These are phyloP conservation scores for Grus americana DNA, from an alignment of 2,113 vertebrate species.

Conservation along the genomic window DNA sequence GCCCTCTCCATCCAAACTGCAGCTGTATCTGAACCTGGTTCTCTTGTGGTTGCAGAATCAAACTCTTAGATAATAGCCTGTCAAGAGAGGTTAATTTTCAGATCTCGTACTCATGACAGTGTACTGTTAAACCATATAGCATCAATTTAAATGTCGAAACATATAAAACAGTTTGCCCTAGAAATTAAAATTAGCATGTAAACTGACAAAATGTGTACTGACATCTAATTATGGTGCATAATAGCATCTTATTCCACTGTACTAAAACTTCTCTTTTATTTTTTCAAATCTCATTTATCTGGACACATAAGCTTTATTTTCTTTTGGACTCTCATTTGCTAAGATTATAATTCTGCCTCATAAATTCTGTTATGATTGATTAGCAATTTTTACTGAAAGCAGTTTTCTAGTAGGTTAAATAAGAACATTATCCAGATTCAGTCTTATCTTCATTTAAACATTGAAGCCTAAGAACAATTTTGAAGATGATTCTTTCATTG, in stretches of 20 bases:
- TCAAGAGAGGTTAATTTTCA: slow-evolving; percentile 23
- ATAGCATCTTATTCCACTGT: background rate
- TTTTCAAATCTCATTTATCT: background rate
- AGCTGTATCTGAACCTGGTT: background rate
- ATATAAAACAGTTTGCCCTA: background rate
- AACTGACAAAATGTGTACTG: background rate
- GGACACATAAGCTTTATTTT: background rate
- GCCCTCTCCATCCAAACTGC: background rate
- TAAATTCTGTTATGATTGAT: background rate
- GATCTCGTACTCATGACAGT: background rate
- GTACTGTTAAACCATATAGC: background rate
- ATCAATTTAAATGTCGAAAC: slow-evolving; percentile 24
- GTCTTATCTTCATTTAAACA: background rate
- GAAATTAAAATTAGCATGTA: slow-evolving; percentile 11
- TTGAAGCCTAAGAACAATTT: background rate
- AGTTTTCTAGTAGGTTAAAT: background rate
- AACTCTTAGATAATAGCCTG: slow-evolving; percentile 18
- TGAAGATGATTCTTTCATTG: background rate
- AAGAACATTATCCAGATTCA: background rate
- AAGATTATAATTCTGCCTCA: background rate
- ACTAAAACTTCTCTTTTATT: background rate
- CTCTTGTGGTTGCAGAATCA: background rate
- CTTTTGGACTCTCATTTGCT: background rate
- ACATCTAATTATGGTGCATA: slow-evolving; percentile 14
- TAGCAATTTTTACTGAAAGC: background rate